Evolutionary conservation across 2,797 vertebrate species (phyloP).

Genomic region (Neosilurus mollespiculum): DNA sequence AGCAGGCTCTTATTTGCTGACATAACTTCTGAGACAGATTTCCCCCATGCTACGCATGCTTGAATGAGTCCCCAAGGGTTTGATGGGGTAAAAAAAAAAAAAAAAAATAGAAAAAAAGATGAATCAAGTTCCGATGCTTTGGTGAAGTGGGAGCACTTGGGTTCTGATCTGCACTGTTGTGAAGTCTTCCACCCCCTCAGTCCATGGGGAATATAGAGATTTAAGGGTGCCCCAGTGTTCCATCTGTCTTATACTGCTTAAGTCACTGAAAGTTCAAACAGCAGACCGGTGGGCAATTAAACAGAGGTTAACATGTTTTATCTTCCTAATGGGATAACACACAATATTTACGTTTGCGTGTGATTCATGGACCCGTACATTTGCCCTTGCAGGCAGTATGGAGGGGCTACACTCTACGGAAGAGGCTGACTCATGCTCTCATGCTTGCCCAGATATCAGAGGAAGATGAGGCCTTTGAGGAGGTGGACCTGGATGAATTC

Average conservation of each 20-base stretch:
- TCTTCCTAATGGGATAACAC: conserved; percentile 92
- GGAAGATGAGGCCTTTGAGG: conserved; percentile 84
- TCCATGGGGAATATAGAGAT: conserved; percentile 83
- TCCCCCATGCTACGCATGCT: conserved; percentile 66
- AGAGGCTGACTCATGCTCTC: conserved; percentile 82
- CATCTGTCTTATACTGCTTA: conserved; percentile 89
- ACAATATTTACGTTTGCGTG: conserved; percentile 82
- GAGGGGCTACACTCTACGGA: conserved; percentile 85
- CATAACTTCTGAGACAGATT: conserved; percentile 55
- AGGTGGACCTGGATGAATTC: conserved; percentile 86
- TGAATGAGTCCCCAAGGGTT: conserved; percentile 82
- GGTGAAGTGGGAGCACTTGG: conserved; percentile 81
- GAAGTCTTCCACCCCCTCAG: conserved; percentile 64
- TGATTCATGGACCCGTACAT: conserved; percentile 82
- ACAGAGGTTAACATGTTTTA: conserved; percentile 88
- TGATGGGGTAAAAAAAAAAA: conserved; percentile 46
- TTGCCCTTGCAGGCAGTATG: conserved; percentile 86
- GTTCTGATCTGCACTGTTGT: conserved; percentile 79
- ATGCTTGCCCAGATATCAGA: conserved; percentile 74
- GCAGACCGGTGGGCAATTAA: conserved; percentile 90
- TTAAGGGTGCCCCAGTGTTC: conserved; percentile 85
- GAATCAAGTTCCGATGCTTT: conserved; percentile 91
- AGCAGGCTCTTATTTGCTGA: conserved; percentile 53
- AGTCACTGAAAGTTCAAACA: conserved; percentile 98
- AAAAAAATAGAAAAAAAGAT: conserved; percentile 81